Evolutionary conservation across 2,888 invertebrate species (phyloP).

Genomic region (Tinea trinotella): DNA sequence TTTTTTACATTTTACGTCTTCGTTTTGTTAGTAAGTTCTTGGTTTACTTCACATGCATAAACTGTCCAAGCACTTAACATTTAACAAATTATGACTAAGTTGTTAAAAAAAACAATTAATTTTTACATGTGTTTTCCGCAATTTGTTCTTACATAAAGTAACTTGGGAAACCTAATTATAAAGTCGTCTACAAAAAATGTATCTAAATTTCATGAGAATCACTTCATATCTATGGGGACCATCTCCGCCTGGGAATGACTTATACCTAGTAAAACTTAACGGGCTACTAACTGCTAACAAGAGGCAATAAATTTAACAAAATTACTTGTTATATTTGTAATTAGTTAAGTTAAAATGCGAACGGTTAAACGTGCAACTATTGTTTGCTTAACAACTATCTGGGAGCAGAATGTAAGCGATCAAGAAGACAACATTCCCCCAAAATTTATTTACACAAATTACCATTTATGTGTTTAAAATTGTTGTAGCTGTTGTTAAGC

Average conservation of each 20-base stretch:
- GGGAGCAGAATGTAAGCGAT: conserved; percentile 8
- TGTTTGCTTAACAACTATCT: conserved; percentile 25
- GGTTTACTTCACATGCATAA: too few relatives aligned
- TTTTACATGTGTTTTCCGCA: neutral
- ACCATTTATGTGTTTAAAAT: neutral
- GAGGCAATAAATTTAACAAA: conserved; percentile 34
- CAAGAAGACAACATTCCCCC: neutral
- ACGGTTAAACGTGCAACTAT: conserved; percentile 21
- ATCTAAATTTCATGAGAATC: neutral
- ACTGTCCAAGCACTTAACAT: too few relatives aligned
- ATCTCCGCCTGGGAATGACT: conserved; percentile 30
- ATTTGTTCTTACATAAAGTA: neutral
- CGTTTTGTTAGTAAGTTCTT: too few relatives aligned
- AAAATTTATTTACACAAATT: neutral
- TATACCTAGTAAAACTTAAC: conserved; percentile 28
- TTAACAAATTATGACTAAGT: too few relatives aligned
- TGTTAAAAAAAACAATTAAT: neutral
- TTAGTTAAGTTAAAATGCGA: conserved; percentile 27
- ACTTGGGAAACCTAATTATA: conserved; percentile 30
- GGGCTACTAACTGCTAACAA: conserved; percentile 33
- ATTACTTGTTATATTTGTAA: conserved; percentile 31
- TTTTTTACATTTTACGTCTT: too few relatives aligned
- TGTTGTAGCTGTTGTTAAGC: too few relatives aligned
- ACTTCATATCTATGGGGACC: conserved; percentile 20
- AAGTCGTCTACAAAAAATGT: conserved; percentile 24